Conservation (phyloP, 2,113 vertebrate species). For the rat (Rattus norvegicus) region GRCr8 NC_086021.1:53834501-53835000, state of each 20-base stretch:
- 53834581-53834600: neutral
- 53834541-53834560: neutral
- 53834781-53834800: neutral
- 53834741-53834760: neutral
- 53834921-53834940: neutral
- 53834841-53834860: constrained; percentile 7
- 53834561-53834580: neutral
- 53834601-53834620: neutral
- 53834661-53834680: neutral
- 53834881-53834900: neutral
- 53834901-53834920: neutral
- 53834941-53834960: neutral
- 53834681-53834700: no score
- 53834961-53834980: neutral
- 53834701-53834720: neutral
- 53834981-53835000: neutral
- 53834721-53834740: neutral
- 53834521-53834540: neutral
- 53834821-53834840: neutral
- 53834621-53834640: neutral
- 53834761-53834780: neutral
- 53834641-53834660: neutral
- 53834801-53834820: neutral
- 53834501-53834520: neutral
- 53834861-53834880: no score